Conservation (phyloP, 2,113 vertebrate species). For the Aptenodytes forsteri region DNA sequence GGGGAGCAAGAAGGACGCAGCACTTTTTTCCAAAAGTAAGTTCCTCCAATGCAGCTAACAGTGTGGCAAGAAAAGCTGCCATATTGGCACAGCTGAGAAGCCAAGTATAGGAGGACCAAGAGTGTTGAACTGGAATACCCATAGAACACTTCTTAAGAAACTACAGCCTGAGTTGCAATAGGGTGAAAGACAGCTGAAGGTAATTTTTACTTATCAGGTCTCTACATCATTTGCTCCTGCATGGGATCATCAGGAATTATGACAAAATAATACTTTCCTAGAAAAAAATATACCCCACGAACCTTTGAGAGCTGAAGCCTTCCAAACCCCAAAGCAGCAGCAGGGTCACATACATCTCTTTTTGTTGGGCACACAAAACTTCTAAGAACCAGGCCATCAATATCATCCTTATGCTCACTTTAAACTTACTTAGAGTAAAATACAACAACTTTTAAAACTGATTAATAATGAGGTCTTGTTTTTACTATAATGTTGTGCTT, state of each 20-base stretch:
- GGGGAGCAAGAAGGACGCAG: neutral
- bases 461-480: neutral
- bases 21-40: neutral
- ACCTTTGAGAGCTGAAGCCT: neutral
- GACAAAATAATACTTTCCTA: neutral
- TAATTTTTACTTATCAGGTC: neutral
- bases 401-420: neutral
- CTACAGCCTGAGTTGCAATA: neutral
- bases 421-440: neutral
- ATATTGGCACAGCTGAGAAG: neutral
- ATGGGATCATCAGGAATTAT: neutral
- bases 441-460: neutral
- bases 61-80: neutral
- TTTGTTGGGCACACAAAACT: neutral
- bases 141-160: neutral
- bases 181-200: neutral
- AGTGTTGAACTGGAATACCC: neutral
- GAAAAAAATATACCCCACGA: neutral
- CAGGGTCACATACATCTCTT: neutral
- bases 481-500: neutral
- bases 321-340: neutral
- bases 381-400: neutral
- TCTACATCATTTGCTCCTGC: neutral
- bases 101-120: neutral
- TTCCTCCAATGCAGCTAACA: neutral